A percentile compares a stretch with the other conserved stretches of the same genome.
These are phyloP conservation scores for Schizaphis graminum DNA, from an alignment of 2,888 invertebrate species.

Conservation along the genomic window DNA sequence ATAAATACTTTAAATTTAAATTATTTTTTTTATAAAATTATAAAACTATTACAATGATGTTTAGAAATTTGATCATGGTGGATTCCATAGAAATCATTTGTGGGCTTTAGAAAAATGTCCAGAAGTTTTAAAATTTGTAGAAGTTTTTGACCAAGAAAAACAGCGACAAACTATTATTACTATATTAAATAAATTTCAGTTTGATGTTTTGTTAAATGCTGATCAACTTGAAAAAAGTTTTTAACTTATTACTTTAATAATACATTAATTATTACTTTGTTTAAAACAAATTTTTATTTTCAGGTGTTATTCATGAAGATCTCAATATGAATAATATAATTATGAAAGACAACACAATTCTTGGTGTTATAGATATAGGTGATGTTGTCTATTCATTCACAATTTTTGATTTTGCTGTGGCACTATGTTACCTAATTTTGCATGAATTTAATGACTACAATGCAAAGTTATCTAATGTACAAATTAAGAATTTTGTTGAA, in stretches of 20 bases:
- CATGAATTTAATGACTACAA: slow-evolving; percentile 38
- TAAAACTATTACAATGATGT: neutral
- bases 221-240: slow-evolving; percentile 77
- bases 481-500: slow-evolving; percentile 45
- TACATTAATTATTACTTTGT: neutral
- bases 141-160: slow-evolving; percentile 77
- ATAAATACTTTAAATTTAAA: neutral
- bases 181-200: slow-evolving; percentile 77
- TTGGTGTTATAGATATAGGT: slow-evolving; percentile 49
- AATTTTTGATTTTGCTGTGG: slow-evolving; percentile 57
- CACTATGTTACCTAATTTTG: slow-evolving; percentile 49
- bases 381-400: slow-evolving; percentile 48
- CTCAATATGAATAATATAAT: slow-evolving; percentile 91
- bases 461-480: slow-evolving; percentile 31
- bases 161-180: slow-evolving; percentile 76
- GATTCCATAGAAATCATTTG: slow-evolving; percentile 77
- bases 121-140: slow-evolving; percentile 79
- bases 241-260: neutral
- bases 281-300: slow-evolving; percentile 52
- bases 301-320: slow-evolving; percentile 87
- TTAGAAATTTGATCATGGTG: slow-evolving; percentile 76
- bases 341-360: slow-evolving; percentile 70
- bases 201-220: slow-evolving; percentile 76
- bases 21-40: neutral
- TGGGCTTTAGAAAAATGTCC: slow-evolving; percentile 85